Evolutionary conservation across 2,113 vertebrate species (phyloP), one percentile per base, ranked within the genome.

Genomic region (Thalassarche chlororhynchos): DNA sequence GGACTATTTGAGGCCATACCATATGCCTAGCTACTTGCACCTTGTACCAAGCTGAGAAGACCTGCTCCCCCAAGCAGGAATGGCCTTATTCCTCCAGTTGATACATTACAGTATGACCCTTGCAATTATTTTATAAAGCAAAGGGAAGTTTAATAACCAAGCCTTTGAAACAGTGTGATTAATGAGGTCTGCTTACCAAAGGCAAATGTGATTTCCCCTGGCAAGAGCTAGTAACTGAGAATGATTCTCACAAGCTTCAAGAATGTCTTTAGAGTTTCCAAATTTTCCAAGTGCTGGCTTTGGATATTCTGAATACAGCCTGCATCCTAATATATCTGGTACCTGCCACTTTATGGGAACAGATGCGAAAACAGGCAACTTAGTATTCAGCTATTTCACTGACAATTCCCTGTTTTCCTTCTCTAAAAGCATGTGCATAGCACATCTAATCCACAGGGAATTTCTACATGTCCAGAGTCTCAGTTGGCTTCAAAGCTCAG

Each of bases 101-200:
- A 71, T 12, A 89, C 42, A 9, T 32, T 19, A 47, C 31, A n/a
- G 16, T 9, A 52, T 18, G 57, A 79, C 61, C 34, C 72, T 16
- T 10, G 32, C 70, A 82, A 90, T 89, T 91, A 92, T 47, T 86
- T 69, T 5, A 79, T 61, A 72, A 52, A 92, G 94, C 66, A 49
- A 71, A 72, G 49, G 34, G 34, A 82, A n/a, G 65, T 78, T 82
- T 82, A 94, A 89, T 89, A 94, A 85, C 6, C 10, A 21, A 78
- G 76, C 36, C 83, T 85, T 82, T 86, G 89, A 85, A 97, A 61
- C 49, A 12, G 65, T 2, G 17, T 89, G 95, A 97, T 95, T 93
- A 95, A 97, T 92, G 92, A 97, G 89, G 20, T 32, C 93, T 89
- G 91, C 89, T 87, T 60, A 93, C 84, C 81, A 93, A 84, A 91